phyloP scores from a whole-genome alignment of 2,113 vertebrate genomes.

The Bagarius yarrelli region DNA sequence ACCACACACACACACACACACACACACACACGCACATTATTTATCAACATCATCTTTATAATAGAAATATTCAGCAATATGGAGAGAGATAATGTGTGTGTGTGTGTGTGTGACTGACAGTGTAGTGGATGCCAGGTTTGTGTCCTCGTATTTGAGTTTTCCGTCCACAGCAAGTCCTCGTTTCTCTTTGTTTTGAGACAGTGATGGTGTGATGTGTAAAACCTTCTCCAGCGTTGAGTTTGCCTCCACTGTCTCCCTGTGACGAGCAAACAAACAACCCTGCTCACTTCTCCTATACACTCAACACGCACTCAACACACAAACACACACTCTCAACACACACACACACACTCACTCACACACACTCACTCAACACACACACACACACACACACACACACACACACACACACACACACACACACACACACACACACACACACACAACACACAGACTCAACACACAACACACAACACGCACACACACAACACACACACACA shows the following conservation, averaged over 20 bases:
- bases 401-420: no score
- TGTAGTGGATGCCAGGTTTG: constrained; percentile 88
- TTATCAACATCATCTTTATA: neutral
- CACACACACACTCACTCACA: constrained; percentile 5
- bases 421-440: neutral
- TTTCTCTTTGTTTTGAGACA: constrained; percentile 79
- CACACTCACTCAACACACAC: neutral
- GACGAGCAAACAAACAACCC: neutral
- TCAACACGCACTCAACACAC: neutral
- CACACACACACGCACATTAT: neutral
- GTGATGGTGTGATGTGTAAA: constrained; percentile 70
- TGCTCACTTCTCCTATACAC: neutral
- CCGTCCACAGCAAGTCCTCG: constrained; percentile 84
- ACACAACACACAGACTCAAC: neutral
- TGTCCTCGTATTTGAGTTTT: constrained; percentile 87
- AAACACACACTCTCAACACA: neutral
- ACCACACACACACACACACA: constrained; percentile 24
- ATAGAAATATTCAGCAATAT: neutral
- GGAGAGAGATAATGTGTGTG: neutral
- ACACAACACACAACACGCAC: no score
- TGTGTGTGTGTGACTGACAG: constrained; percentile 68
- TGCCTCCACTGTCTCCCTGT: constrained; percentile 79
- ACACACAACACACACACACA: no score
- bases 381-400: neutral
- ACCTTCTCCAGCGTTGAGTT: constrained; percentile 75